Conservation (phyloP, 2,888 invertebrate species). For the Troglohyphantes excavatus region DNA sequence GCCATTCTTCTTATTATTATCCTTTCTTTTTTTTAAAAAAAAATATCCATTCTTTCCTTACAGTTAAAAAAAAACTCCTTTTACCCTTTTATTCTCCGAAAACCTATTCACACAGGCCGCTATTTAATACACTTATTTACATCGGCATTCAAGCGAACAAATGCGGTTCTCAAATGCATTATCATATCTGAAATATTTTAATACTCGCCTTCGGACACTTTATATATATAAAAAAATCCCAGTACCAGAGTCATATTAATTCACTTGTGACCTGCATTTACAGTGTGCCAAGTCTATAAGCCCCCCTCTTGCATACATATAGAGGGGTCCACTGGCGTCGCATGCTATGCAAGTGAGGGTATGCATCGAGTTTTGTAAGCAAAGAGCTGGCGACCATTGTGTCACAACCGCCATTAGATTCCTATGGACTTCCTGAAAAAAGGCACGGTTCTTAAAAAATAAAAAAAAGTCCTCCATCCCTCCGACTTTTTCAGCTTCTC, state of each 20-base stretch:
- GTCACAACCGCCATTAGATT: constrained; percentile 76
- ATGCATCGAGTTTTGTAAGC: constrained; percentile 71
- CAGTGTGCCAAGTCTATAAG: constrained; percentile 63
- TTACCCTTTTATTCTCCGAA: not conserved
- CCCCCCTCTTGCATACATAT: constrained; percentile 63
- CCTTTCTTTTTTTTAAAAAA: not conserved
- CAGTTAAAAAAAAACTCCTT: not conserved
- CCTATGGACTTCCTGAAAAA: constrained; percentile 77
- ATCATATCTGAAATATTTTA: constrained; percentile 5
- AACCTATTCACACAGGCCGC: constrained; percentile 36
- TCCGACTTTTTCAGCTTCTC: constrained; percentile 63
- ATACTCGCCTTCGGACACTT: not conserved
- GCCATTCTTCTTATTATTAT: not conserved
- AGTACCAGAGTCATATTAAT: constrained; percentile 23
- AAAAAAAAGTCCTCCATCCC: constrained; percentile 21
- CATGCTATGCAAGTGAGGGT: constrained; percentile 35
- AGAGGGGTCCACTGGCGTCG: constrained; percentile 66
- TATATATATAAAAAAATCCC: not conserved
- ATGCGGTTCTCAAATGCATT: constrained; percentile 23
- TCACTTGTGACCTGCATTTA: constrained; percentile 74
- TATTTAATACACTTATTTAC: constrained; percentile 45
- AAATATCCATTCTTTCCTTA: not conserved
- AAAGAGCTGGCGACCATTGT: constrained; percentile 73
- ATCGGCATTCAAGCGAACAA: constrained; percentile 57
- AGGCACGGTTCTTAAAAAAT: constrained; percentile 51